A percentile compares a stretch with the other conserved stretches of the same genome.
phyloP scores from a whole-genome alignment of 2,797 vertebrate genomes.

The Gambelia wislizenii region DNA sequence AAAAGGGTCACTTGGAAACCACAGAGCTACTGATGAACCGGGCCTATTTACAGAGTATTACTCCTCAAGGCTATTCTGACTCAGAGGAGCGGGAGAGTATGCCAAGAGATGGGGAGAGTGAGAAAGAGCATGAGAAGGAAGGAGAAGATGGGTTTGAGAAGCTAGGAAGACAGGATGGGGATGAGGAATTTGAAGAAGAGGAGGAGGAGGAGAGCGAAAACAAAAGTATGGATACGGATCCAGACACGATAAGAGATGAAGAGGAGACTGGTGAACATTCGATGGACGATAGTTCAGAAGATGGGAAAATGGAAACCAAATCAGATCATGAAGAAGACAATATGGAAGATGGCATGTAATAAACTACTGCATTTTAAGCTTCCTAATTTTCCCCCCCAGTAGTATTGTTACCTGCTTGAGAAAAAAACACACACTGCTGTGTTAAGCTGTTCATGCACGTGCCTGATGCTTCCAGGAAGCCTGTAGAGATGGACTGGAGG shows the following conservation, averaged over 20 bases:
- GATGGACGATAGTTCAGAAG: conserved; percentile 99
- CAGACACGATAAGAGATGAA: conserved; percentile 96
- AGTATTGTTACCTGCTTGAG: conserved; percentile 94
- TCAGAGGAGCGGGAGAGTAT: conserved; percentile 92
- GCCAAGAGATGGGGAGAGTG: conserved; percentile 87
- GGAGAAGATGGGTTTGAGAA: conserved; percentile 91
- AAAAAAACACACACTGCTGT: conserved; percentile 85
- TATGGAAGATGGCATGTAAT: conserved; percentile 97
- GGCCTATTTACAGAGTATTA: conserved; percentile 96
- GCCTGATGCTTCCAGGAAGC: conserved; percentile 98
- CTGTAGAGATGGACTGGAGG: conserved; percentile 89
- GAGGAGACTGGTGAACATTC: conserved; percentile 97
- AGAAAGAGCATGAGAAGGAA: conserved; percentile 93
- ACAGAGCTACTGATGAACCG: conserved; percentile 97
- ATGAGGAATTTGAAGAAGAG: conserved; percentile 93
- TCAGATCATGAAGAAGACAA: conserved; percentile 98
- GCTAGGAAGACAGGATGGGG: conserved; percentile 89
- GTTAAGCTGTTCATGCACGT: conserved; percentile 95
- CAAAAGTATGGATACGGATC: conserved; percentile 99
- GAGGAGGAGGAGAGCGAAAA: conserved; percentile 98
- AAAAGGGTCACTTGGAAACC: conserved; percentile 94
- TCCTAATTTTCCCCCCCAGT: conserved; percentile 90
- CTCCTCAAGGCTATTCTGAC: conserved; percentile 95
- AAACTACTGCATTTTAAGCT: conserved; percentile 91
- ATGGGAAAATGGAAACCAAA: conserved; percentile 99